Evolutionary conservation across 2,888 invertebrate species (phyloP).

Genomic region (Polydesmus complanatus): DNA sequence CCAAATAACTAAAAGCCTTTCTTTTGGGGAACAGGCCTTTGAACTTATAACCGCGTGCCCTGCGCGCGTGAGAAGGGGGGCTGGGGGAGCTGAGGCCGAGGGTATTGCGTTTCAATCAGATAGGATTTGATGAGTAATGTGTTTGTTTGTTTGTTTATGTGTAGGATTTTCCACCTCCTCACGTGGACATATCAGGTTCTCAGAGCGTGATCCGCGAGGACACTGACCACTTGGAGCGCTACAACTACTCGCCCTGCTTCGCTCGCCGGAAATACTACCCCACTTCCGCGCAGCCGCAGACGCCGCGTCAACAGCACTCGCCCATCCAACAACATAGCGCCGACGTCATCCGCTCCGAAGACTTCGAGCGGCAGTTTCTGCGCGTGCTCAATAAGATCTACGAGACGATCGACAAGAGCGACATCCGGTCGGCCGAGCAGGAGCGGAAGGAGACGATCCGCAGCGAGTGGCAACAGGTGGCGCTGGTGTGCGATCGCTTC

Average conservation of each 20-base stretch:
- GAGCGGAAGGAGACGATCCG: slow-evolving; percentile 64
- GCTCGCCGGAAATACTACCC: slow-evolving; percentile 20
- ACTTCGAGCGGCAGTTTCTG: slow-evolving; percentile 37
- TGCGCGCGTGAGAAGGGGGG: no score
- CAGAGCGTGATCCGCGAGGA: slow-evolving; percentile 15
- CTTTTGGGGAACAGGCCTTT: no score
- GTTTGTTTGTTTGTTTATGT: not conserved
- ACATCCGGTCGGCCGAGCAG: slow-evolving; percentile 60
- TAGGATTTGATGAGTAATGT: no score
- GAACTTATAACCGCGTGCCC: no score
- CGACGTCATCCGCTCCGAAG: slow-evolving; percentile 20
- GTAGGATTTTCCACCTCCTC: slow-evolving; percentile 16
- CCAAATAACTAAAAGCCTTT: not conserved
- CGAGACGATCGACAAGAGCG: slow-evolving; percentile 63
- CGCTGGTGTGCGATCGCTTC: slow-evolving; percentile 60
- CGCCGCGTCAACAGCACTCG: not conserved
- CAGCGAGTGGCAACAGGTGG: slow-evolving; percentile 69
- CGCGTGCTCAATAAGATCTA: slow-evolving; percentile 54
- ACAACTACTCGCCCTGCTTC: slow-evolving; percentile 23
- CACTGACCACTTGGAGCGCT: slow-evolving; percentile 22
- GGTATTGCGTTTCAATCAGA: no score
- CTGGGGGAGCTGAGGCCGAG: no score
- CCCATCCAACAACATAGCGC: not conserved
- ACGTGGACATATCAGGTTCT: slow-evolving; percentile 16
- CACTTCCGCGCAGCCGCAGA: not conserved